A percentile compares a stretch with the other conserved stretches of the same genome.
Evolutionary conservation across 2,888 invertebrate species (phyloP).

Genomic region (Protophormia terraenovae): DNA sequence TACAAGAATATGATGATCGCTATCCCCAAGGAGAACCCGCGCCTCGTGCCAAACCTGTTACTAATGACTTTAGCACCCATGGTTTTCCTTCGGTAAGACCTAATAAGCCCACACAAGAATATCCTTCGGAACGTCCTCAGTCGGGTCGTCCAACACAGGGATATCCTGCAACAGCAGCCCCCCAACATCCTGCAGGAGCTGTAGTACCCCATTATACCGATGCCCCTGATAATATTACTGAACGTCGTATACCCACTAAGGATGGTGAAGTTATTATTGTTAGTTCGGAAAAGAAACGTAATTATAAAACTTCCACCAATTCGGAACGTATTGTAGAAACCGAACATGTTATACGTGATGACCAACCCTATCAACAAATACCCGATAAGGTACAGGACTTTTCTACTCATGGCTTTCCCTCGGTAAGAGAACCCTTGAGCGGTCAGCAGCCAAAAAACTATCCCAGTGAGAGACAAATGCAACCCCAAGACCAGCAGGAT

Average conservation of each 20-base stretch:
- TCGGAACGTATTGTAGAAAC: constrained; percentile 74
- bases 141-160: constrained; percentile 15
- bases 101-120: constrained; percentile 75
- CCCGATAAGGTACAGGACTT: constrained; percentile 60
- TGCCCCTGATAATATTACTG: constrained; percentile 35
- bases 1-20: constrained; percentile 73
- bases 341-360: constrained; percentile 71
- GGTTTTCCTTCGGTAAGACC: constrained; percentile 75
- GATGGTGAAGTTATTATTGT: constrained; percentile 73
- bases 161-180: not conserved
- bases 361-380: constrained; percentile 46
- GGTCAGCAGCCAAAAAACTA: constrained; percentile 38
- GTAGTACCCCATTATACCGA: constrained; percentile 30
- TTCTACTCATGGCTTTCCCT: constrained; percentile 70
- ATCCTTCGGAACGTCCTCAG: constrained; percentile 71
- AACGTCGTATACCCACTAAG: constrained; percentile 62
- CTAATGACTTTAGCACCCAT: constrained; percentile 73
- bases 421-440: constrained; percentile 52
- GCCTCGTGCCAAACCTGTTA: constrained; percentile 41
- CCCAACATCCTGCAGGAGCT: constrained; percentile 24
- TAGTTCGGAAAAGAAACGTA: constrained; percentile 74
- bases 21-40: constrained; percentile 26
- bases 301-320: constrained; percentile 73
- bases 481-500: constrained; percentile 40
- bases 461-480: constrained; percentile 38